Evolutionary conservation across 2,113 vertebrate genomes (phyloP).

Genomic region (Strix aluco): DNA sequence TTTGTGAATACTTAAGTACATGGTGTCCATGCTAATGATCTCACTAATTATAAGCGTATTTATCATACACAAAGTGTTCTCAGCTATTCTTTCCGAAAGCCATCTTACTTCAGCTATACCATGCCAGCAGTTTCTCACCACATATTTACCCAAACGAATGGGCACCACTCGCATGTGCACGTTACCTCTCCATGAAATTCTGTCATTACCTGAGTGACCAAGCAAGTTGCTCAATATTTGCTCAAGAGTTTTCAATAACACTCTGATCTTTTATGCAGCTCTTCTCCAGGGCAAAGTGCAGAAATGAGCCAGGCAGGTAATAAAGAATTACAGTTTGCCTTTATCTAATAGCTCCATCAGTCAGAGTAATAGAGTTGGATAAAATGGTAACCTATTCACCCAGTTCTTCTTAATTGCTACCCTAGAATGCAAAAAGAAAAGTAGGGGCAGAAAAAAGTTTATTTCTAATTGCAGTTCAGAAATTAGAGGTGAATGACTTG

Average conservation of each 20-base stretch:
- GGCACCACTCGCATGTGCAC: not conserved
- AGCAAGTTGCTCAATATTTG: slow-evolving; percentile 77
- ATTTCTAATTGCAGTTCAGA: slow-evolving; percentile 69
- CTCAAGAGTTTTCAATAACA: slow-evolving; percentile 78
- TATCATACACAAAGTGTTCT: slow-evolving; percentile 65
- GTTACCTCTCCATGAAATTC: not conserved
- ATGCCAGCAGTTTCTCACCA: slow-evolving; percentile 48
- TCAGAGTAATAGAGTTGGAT: slow-evolving; percentile 74
- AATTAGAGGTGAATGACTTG: slow-evolving; percentile 57
- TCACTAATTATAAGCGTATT: slow-evolving; percentile 81
- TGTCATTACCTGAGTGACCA: slow-evolving; percentile 43
- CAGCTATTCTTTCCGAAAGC: slow-evolving; percentile 60
- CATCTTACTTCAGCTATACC: slow-evolving; percentile 39
- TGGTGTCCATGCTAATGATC: slow-evolving; percentile 76
- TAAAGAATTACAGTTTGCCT: slow-evolving; percentile 78
- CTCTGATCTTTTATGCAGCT: slow-evolving; percentile 73
- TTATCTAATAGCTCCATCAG: slow-evolving; percentile 77
- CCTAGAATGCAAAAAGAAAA: slow-evolving; percentile 56
- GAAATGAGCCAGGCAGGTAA: slow-evolving; percentile 70
- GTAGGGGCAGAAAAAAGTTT: slow-evolving; percentile 44
- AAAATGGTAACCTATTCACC: slow-evolving; percentile 73
- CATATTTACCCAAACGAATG: not conserved
- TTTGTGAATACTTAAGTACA: slow-evolving; percentile 76
- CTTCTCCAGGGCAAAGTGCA: slow-evolving; percentile 76
- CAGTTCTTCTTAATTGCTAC: slow-evolving; percentile 68